Conservation (phyloP, 1,140 invertebrate species). For the Melanaphis sacchari region DNA sequence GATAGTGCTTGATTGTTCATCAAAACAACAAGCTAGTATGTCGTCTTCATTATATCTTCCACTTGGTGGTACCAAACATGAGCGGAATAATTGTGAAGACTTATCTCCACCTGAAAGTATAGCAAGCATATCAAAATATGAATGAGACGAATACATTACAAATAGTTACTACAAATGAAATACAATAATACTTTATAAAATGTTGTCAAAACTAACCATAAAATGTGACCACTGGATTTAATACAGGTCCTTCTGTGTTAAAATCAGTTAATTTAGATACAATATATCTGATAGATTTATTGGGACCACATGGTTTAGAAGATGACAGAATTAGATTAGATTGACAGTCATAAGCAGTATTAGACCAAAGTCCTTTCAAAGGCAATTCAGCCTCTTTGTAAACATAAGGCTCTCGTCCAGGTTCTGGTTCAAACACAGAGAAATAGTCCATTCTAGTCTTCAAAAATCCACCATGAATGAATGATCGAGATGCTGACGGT, state of each 20-base stretch:
- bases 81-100: background rate
- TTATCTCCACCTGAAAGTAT: conserved; percentile 39
- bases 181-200: background rate
- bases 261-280: conserved; percentile 1
- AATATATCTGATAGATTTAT: conserved; percentile 29
- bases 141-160: background rate
- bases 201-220: conserved; percentile 28
- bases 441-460: conserved; percentile 8
- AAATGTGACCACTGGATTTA: conserved; percentile 36
- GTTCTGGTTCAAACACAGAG: conserved; percentile 31
- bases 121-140: background rate
- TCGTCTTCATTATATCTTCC: background rate
- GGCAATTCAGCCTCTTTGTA: conserved; percentile 30
- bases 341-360: background rate
- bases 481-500: background rate
- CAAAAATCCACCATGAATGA: conserved; percentile 17
- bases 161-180: background rate
- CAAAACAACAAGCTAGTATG: background rate
- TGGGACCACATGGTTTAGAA: background rate
- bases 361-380: conserved; percentile 28
- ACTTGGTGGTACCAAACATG: background rate
- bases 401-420: background rate
- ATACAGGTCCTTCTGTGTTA: background rate
- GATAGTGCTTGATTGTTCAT: background rate
- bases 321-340: conserved; percentile 15